Conservation (phyloP, 1,140 invertebrate species). For the Lutraria rhynchaena region DNA sequence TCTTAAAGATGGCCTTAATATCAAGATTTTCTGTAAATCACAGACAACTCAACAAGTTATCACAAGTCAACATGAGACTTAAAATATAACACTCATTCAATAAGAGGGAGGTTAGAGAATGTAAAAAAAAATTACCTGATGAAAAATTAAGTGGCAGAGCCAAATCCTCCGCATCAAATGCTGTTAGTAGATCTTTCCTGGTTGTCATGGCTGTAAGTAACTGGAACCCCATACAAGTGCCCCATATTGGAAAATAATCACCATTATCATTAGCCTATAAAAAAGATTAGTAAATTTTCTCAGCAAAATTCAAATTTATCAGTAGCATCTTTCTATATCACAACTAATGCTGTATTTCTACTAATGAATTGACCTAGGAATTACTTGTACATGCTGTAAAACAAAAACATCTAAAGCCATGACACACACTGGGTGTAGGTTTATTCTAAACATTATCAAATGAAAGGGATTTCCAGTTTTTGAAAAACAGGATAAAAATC, state of each 20-base stretch:
- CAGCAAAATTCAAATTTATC: no score
- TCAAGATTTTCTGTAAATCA: not conserved
- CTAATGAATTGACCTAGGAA: no score
- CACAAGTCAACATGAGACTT: not conserved
- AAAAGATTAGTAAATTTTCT: not conserved
- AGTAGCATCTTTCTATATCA: no score
- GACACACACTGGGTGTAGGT: no score
- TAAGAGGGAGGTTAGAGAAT: slow-evolving; percentile 1
- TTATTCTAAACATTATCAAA: no score
- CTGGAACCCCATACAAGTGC: slow-evolving; percentile 95
- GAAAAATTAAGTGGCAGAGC: slow-evolving; percentile 87
- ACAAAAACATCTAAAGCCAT: no score
- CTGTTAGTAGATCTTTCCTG: slow-evolving; percentile 83
- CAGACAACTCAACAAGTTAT: not conserved
- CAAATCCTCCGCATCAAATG: slow-evolving; percentile 85
- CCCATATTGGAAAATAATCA: slow-evolving; percentile 92
- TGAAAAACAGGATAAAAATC: no score
- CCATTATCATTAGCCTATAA: slow-evolving; percentile 86
- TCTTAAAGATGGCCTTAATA: no score
- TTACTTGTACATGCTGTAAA: no score
- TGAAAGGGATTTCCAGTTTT: no score
- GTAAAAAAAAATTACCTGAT: slow-evolving; percentile 41
- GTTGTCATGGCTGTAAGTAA: slow-evolving; percentile 88
- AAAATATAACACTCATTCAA: not conserved
- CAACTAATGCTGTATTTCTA: no score